Evolutionary conservation across 2,888 invertebrate genomes (phyloP), one percentile per base, ranked within the genome.

Genomic region (Fissipunctia ypsillon): DNA sequence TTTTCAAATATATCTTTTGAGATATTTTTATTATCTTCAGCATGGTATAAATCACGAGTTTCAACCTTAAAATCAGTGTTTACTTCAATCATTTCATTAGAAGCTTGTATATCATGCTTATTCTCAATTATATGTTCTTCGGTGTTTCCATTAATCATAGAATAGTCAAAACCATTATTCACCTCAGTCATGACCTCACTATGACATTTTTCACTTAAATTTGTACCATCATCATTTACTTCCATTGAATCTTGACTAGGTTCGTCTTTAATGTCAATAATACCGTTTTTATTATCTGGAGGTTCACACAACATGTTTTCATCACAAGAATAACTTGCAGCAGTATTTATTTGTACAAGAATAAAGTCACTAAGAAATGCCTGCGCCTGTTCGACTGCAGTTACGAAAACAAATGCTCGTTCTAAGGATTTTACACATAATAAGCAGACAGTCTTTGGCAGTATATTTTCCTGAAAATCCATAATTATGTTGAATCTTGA

Each of bases 401-500:
- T 73, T 4, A 94, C 88, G 68, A 95, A 94, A 16, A 91, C 89
- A 67, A 87, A 91, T 5, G 93, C 92, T 60, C 80, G 90, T 57
- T 94, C 90, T 43, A 95, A 81, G 0, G 88, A 81, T 41, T 81
- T 80, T 1, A 90, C 70, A 88, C 95, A 95, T 3, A 87, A 69
- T 22, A 91, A 88, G 87, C 95, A 95, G n/a, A 94, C 90, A 1
- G 92, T 91, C 85, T 88, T 91, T 7, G 94, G 93, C 5, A 94
- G 78, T 35, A 66, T 76, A 57, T 84, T 85, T 22, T 87, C 85
- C 41, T 78, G 83, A 43, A 93, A 90, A 76, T 92, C 88, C 22
- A 89, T 86, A 0, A 69, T 71, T 43, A 90, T 87, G 59, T 93
- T 93, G 0, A 94, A 75, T 43, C 90, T 88, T 6, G 63, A 76